Evolutionary conservation across 1,140 invertebrate genomes (phyloP).

Genomic region (Fopius arisanus): DNA sequence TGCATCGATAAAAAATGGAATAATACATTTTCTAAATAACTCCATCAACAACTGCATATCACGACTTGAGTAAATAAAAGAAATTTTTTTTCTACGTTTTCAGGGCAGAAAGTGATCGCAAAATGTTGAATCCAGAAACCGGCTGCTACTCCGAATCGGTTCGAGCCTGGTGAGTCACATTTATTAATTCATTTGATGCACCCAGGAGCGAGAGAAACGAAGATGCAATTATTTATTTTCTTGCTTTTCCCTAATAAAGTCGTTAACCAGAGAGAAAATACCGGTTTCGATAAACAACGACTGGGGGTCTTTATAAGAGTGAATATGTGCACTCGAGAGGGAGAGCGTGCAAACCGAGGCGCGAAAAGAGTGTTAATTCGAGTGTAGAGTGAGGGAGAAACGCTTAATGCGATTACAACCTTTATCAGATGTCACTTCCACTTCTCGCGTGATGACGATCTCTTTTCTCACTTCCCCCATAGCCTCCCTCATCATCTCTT

Average conservation of each 20-base stretch:
- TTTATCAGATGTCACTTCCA: conserved; percentile 63
- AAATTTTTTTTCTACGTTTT: conserved; percentile 42
- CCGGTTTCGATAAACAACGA: conserved; percentile 9
- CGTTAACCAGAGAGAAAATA: not conserved
- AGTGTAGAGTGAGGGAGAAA: conserved; percentile 25
- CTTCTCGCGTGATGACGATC: conserved; percentile 41
- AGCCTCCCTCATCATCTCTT: conserved; percentile 44
- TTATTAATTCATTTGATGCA: not conserved
- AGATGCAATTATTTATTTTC: not conserved
- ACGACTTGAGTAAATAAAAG: not conserved
- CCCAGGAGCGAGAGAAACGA: not conserved
- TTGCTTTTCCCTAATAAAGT: not conserved
- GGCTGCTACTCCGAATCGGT: conserved; percentile 60
- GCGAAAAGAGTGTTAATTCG: conserved; percentile 33
- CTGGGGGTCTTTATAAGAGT: not conserved
- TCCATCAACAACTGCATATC: too few relatives aligned
- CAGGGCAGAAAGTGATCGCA: conserved; percentile 62
- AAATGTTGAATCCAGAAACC: conserved; percentile 62
- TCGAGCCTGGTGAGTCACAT: conserved; percentile 58
- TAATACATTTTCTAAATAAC: too few relatives aligned
- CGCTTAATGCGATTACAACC: conserved; percentile 58
- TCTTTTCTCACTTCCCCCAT: not conserved
- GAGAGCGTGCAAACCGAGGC: conserved; percentile 13
- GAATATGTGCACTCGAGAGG: not conserved
- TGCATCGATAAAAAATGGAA: too few relatives aligned